Percentiles rank a stretch among this genome's conserved stretches.
Conservation (phyloP, 2,797 vertebrate genomes). For the Streptopelia turtur region DNA sequence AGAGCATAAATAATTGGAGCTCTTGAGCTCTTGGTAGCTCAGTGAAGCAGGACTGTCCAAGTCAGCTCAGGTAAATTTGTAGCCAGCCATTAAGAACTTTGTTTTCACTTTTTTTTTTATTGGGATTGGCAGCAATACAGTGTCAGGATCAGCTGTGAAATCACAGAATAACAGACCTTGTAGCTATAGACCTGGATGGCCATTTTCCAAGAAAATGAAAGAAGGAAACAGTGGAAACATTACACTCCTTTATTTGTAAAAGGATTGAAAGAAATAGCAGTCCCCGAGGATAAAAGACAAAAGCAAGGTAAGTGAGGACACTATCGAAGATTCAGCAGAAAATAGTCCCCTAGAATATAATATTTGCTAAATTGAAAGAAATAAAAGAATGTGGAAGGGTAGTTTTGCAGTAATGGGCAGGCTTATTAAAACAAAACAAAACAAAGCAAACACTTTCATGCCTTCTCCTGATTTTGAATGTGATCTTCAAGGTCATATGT, state of each 20-base stretch:
- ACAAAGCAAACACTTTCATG: background rate
- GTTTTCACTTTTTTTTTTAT: background rate
- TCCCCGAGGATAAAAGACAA: background rate
- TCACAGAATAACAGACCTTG: background rate
- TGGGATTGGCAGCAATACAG: background rate
- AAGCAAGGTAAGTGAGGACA: background rate
- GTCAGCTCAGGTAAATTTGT: background rate
- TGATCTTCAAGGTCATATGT: background rate
- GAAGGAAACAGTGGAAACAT: background rate
- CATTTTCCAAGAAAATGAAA: background rate
- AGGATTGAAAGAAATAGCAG: background rate
- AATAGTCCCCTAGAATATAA: background rate
- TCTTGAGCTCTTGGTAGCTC: background rate
- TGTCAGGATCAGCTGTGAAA: background rate
- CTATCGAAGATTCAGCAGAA: background rate
- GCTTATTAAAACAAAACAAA: background rate
- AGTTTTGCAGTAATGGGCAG: background rate
- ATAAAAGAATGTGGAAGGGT: background rate
- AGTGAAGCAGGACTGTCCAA: background rate
- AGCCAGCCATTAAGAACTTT: background rate
- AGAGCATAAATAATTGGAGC: background rate
- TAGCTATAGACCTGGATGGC: background rate
- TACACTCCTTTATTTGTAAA: background rate
- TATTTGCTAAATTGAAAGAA: slow-evolving; percentile 3
- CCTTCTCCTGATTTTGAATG: background rate